Conservation (phyloP, 2,888 invertebrate species). For the Eupithecia centaureata region DNA sequence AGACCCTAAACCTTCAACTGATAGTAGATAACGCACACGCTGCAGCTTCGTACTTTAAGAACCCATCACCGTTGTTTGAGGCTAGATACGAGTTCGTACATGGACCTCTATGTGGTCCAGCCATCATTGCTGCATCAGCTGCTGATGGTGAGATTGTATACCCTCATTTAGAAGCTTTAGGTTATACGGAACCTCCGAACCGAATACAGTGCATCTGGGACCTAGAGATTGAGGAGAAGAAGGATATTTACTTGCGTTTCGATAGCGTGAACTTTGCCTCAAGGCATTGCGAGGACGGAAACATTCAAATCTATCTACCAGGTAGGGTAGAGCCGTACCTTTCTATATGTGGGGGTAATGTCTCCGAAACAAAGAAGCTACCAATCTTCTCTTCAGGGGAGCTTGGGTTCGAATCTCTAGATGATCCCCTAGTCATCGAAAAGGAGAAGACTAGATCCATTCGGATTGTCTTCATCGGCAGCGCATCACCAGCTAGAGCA, state of each 20-base stretch:
- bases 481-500: constrained; percentile 91
- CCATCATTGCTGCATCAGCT: constrained; percentile 88
- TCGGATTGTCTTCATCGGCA: constrained; percentile 89
- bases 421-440: constrained; percentile 82
- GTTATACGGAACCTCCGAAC: constrained; percentile 87
- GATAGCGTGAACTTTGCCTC: constrained; percentile 94
- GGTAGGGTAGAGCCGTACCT: constrained; percentile 89
- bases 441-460: constrained; percentile 86
- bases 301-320: constrained; percentile 91
- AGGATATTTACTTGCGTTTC: constrained; percentile 94
- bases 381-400: constrained; percentile 92
- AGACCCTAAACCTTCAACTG: constrained; percentile 91
- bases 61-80: constrained; percentile 91
- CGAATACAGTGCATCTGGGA: constrained; percentile 92
- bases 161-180: constrained; percentile 92
- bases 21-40: constrained; percentile 93
- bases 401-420: constrained; percentile 85
- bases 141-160: constrained; percentile 95
- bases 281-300: constrained; percentile 93
- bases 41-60: constrained; percentile 94
- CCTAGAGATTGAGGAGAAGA: constrained; percentile 90
- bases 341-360: constrained; percentile 93
- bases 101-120: constrained; percentile 93
- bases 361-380: constrained; percentile 90
- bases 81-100: constrained; percentile 95